Evolutionary conservation across 1,140 invertebrate species (phyloP).

Genomic region (Drosophila pachea): DNA sequence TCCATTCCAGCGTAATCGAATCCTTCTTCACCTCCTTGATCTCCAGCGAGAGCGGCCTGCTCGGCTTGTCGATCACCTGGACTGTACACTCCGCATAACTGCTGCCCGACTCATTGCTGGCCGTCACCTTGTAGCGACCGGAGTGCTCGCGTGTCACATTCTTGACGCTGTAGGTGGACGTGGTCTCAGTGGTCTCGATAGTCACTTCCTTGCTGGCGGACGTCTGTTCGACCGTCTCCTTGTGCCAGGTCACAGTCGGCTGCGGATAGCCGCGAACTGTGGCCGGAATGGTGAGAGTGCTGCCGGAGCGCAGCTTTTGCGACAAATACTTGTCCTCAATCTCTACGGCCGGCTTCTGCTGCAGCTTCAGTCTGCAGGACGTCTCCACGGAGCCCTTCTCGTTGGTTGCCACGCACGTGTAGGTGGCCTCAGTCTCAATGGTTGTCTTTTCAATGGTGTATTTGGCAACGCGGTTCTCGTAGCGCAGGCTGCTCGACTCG

Average conservation of each 20-base stretch:
- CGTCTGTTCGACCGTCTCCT: constrained; percentile 81
- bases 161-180: constrained; percentile 83
- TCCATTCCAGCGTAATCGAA: constrained; percentile 88
- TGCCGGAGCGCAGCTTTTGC: constrained; percentile 82
- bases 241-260: constrained; percentile 84
- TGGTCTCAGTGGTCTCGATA: constrained; percentile 82
- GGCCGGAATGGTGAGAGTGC: constrained; percentile 83
- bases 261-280: constrained; percentile 84
- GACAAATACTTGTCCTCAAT: constrained; percentile 82
- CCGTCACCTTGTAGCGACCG: constrained; percentile 84
- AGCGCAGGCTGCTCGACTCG: constrained; percentile 81
- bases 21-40: constrained; percentile 87
- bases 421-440: constrained; percentile 83
- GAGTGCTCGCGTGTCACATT: constrained; percentile 82
- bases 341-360: constrained; percentile 83
- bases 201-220: constrained; percentile 80
- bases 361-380: constrained; percentile 83
- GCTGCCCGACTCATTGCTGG: constrained; percentile 85
- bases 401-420: constrained; percentile 87
- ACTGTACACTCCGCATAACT: constrained; percentile 86
- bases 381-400: constrained; percentile 86
- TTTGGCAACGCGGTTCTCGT: constrained; percentile 87
- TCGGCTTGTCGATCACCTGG: constrained; percentile 91
- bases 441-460: constrained; percentile 84
- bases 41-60: constrained; percentile 87